A percentile compares a stretch with the other conserved stretches of the same genome.
phyloP scores from a whole-genome alignment of 1,140 invertebrate species.

The Apolygus lucorum region DNA sequence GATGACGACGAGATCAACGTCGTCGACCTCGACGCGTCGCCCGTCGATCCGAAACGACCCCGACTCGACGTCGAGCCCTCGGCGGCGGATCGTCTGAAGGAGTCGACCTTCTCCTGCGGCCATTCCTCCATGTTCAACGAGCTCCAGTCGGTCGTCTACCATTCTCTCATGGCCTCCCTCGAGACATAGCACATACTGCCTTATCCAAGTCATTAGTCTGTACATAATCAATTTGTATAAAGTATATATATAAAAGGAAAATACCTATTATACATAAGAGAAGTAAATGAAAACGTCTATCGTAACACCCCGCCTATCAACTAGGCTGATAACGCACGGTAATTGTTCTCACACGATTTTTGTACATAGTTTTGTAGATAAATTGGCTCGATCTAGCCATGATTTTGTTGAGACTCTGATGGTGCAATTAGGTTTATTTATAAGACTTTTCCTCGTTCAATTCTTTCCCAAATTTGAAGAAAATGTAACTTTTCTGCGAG shows the following conservation, averaged over 20 bases:
- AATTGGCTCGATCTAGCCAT: background rate
- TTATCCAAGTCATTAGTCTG: constrained; percentile 19
- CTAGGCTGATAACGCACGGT: constrained; percentile 20
- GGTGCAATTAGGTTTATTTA: constrained; percentile 2
- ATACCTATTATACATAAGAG: no score
- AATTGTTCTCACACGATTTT: constrained; percentile 24
- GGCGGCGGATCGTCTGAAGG: constrained; percentile 30
- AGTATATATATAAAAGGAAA: background rate
- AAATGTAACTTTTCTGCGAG: no score
- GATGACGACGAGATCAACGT: constrained; percentile 41
- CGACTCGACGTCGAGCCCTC: constrained; percentile 25
- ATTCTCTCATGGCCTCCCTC: constrained; percentile 57
- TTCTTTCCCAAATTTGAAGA: no score
- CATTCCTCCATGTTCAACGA: constrained; percentile 59
- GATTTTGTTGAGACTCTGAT: background rate
- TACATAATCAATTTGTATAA: constrained; percentile 9
- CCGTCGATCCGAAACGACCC: constrained; percentile 25
- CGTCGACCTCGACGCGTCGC: constrained; percentile 32
- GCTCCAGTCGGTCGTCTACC: constrained; percentile 56
- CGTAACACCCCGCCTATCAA: background rate
- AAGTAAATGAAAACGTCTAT: no score
- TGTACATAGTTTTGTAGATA: background rate
- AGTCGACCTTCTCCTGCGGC: constrained; percentile 45
- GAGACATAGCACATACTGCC: constrained; percentile 47
- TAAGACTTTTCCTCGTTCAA: no score